Conservation (phyloP, 53 echinoderm and acorn worm species). For the Holothuria scabra region DNA sequence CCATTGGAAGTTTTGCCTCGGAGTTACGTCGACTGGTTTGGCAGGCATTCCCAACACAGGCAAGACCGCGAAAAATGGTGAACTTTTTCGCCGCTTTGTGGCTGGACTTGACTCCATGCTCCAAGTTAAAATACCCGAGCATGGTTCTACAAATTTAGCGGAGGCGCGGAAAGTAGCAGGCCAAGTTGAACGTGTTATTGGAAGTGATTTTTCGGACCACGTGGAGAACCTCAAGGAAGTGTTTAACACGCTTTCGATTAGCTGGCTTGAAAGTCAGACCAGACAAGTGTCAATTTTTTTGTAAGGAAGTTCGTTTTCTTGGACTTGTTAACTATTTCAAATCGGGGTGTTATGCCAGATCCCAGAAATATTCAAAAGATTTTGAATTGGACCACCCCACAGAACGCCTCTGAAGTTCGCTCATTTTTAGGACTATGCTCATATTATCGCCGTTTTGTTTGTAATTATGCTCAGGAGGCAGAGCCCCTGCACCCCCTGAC, state of each 20-base stretch:
- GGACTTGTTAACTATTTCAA: neutral
- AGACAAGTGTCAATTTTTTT: neutral
- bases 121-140: conserved; percentile 56
- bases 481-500: conserved; percentile 41
- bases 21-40: conserved; percentile 41
- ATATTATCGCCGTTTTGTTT: conserved; percentile 62
- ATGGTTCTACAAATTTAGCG: conserved; percentile 1
- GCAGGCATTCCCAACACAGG: conserved; percentile 57
- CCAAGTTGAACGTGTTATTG: conserved; percentile 32
- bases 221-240: conserved; percentile 55
- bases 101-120: conserved; percentile 58
- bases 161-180: neutral
- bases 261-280: neutral
- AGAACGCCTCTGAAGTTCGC: conserved; percentile 49
- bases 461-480: conserved; percentile 40
- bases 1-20: conserved; percentile 64
- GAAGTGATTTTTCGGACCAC: conserved; percentile 46
- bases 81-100: conserved; percentile 63
- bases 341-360: conserved; percentile 56
- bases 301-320: conserved; percentile 3
- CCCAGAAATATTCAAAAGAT: conserved; percentile 57
- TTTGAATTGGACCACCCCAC: conserved; percentile 54
- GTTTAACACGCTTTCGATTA: neutral
- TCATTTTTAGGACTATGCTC: conserved; percentile 61
- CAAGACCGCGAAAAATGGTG: conserved; percentile 35